Evolutionary conservation across 2,888 invertebrate species (phyloP).

Genomic region (Heliothis peltigera): DNA sequence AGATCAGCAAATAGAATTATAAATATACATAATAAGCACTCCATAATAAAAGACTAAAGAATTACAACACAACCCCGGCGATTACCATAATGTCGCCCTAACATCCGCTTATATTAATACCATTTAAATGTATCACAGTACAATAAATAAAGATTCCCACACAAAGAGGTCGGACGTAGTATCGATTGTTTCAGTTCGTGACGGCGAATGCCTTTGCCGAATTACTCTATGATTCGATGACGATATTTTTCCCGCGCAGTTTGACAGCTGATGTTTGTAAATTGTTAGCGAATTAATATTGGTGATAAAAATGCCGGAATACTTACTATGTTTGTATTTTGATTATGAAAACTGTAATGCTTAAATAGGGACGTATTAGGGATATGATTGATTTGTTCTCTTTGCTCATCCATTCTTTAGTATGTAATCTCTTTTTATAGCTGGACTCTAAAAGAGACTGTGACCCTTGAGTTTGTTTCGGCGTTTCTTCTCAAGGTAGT

Average conservation of each 20-base stretch:
- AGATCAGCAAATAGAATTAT: conserved; percentile 17
- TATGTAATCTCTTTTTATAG: no score
- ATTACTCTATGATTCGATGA: conserved; percentile 75
- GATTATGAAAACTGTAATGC: no score
- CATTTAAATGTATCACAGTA: conserved; percentile 58
- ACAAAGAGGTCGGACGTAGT: conserved; percentile 57
- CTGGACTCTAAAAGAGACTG: no score
- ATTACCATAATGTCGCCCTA: conserved; percentile 57
- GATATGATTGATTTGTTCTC: no score
- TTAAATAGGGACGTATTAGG: no score
- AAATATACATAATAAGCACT: conserved; percentile 48
- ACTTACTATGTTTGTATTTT: no score
- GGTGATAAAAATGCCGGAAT: background rate
- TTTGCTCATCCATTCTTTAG: no score
- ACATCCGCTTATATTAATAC: conserved; percentile 62
- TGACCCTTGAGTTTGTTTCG: no score
- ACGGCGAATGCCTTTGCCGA: conserved; percentile 60
- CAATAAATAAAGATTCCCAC: conserved; percentile 64
- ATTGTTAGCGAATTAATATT: conserved; percentile 26
- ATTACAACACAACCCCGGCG: conserved; percentile 30
- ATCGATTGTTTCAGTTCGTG: conserved; percentile 52
- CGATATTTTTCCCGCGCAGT: conserved; percentile 64
- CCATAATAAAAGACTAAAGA: conserved; percentile 39
- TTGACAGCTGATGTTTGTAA: conserved; percentile 52
- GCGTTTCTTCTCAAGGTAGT: no score